These are phyloP conservation scores for Dascillus cervinus DNA, from an alignment of 2,888 invertebrate species.

Conservation along the genomic window DNA sequence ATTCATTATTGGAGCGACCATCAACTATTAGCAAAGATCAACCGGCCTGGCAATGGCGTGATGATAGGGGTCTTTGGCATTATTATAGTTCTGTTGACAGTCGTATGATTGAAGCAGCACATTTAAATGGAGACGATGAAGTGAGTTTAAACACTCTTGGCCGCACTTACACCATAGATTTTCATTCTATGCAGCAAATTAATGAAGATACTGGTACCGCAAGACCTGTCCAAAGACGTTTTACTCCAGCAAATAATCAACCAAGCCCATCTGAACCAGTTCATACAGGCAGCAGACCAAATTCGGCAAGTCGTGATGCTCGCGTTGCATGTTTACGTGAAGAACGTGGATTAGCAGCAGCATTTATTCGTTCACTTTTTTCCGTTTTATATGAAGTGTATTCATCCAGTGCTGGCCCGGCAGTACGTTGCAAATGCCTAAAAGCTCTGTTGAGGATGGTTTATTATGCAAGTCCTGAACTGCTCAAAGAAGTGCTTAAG, in stretches of 20 bases:
- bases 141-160: slow-evolving; percentile 87
- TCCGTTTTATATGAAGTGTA: slow-evolving; percentile 97
- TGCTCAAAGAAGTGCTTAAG: slow-evolving; percentile 68
- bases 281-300: slow-evolving; percentile 26
- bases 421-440: slow-evolving; percentile 94
- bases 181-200: slow-evolving; percentile 96
- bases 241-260: slow-evolving; percentile 46
- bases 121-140: slow-evolving; percentile 91
- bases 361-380: slow-evolving; percentile 74
- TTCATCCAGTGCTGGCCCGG: slow-evolving; percentile 95
- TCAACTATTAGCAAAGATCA: slow-evolving; percentile 61
- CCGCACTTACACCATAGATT: slow-evolving; percentile 92
- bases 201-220: slow-evolving; percentile 97
- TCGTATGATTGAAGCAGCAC: slow-evolving; percentile 90
- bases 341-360: slow-evolving; percentile 61
- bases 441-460: slow-evolving; percentile 94
- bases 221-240: slow-evolving; percentile 79
- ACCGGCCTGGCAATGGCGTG: slow-evolving; percentile 96
- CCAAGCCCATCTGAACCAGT: slow-evolving; percentile 23
- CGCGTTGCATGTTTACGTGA: slow-evolving; percentile 62
- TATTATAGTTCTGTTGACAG: slow-evolving; percentile 91
- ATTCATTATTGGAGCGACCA: slow-evolving; percentile 74
- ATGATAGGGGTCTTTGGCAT: slow-evolving; percentile 87
- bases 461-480: slow-evolving; percentile 83
- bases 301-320: slow-evolving; percentile 49